phyloP scores from a whole-genome alignment of 2,113 vertebrate genomes.

The Lasiurus borealis region DNA sequence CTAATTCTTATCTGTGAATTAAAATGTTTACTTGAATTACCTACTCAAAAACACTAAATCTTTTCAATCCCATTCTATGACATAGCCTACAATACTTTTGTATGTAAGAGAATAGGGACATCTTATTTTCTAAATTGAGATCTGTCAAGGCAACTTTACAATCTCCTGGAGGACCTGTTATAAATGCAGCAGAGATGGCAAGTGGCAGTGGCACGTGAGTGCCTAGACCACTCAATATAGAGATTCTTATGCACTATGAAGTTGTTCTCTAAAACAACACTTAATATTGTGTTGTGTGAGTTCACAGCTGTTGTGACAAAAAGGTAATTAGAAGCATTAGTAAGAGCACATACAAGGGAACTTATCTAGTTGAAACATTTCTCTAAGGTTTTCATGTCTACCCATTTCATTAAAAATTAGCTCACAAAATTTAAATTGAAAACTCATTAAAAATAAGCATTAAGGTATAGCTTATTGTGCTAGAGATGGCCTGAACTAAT shows the following conservation, averaged over 20 bases:
- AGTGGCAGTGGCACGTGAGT: background rate
- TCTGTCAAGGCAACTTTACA: background rate
- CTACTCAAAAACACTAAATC: background rate
- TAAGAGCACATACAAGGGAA: background rate
- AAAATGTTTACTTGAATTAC: background rate
- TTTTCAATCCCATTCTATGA: background rate
- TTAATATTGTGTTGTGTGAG: background rate
- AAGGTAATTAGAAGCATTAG: background rate
- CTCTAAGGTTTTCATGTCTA: background rate
- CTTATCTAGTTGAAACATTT: background rate
- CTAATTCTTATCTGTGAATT: constrained; percentile 11
- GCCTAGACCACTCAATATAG: background rate
- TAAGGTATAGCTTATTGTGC: background rate
- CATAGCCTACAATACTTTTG: background rate
- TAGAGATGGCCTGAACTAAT: background rate
- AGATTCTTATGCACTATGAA: background rate
- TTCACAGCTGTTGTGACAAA: background rate
- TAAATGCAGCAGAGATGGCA: background rate
- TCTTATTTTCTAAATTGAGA: background rate
- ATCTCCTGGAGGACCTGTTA: background rate
- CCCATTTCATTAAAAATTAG: constrained; percentile 13
- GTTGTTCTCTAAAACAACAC: background rate
- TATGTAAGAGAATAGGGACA: background rate
- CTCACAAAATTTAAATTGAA: background rate
- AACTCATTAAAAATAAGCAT: background rate